Evolutionary conservation across 2,113 vertebrate species (phyloP), one percentile per base, ranked within the genome.

Genomic region (Xiphophorus maculatus): DNA sequence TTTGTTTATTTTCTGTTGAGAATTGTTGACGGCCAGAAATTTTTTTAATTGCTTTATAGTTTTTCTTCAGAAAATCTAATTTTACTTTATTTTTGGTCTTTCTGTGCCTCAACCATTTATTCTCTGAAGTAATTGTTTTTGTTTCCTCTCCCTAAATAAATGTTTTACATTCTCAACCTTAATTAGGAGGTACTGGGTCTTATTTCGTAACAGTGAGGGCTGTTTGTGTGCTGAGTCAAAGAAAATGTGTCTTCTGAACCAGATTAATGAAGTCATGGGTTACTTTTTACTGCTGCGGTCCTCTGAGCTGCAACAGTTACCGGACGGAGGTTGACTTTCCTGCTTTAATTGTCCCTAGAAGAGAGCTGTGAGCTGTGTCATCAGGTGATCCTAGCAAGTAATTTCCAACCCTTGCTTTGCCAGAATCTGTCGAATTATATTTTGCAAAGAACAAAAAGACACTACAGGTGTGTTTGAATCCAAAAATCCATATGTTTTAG

Each of bases 271-370:
- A 74, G 70, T 89, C 87, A 86, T 44, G 4, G 3, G 60, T 70
- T 71, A 54, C 65, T 73, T 72, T 77, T 75, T 35, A 13, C 42
- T 35, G 4, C 71, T 81, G 63, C 51, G 62, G 64, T 71, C 66
- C 66, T 42, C 42, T 42, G 76, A 74, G 70, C 61, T 64, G 1
- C 29, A 71, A 68, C 30, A 28, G 71, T 83, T 80, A 40, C 60
- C 37, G 0, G 22, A 83, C 65, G 76, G 79, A 73, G 79, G 28
- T 10, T 58, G 70, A 74, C 79, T 80, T 71, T 74, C 70, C 44
- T 73, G 83, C 74, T 58, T 81, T 86, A 84, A 85, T 81, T 85
- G 84, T 86, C 68, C 82, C 82, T 70, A 40, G 84, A 64, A 74
- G 83, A 74, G 80, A 71, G 69, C 75, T 15, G 37, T 65, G 80